Evolutionary conservation across 2,888 invertebrate genomes (phyloP).

Genomic region (Caenorhabditis sp.): DNA sequence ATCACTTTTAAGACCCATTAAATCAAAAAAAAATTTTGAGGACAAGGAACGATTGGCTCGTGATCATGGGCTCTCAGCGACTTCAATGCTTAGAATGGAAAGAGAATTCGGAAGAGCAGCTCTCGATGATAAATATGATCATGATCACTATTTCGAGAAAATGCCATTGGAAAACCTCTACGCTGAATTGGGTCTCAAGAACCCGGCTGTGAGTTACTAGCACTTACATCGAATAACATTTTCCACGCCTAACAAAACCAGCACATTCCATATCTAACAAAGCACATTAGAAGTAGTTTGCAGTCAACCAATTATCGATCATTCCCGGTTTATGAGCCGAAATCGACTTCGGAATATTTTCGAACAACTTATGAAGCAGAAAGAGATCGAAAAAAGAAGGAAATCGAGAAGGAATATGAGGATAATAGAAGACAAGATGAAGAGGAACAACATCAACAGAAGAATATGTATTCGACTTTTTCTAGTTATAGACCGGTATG

Average conservation of each 20-base stretch:
- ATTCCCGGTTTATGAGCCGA: conserved; percentile 68
- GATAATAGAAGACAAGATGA: conserved; percentile 22
- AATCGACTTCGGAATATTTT: conserved; percentile 66
- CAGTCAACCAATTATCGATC: conserved; percentile 45
- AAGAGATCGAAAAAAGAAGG: conserved; percentile 31
- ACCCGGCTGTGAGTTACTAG: conserved; percentile 17
- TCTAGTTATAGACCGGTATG: conserved; percentile 37
- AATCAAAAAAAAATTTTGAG: conserved; percentile 13
- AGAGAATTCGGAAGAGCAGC: conserved; percentile 60
- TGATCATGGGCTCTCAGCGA: conserved; percentile 57
- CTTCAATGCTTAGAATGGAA: conserved; percentile 64
- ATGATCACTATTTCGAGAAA: conserved; percentile 55
- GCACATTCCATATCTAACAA: too few relatives aligned
- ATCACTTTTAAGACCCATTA: background rate
- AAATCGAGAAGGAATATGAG: conserved; percentile 24
- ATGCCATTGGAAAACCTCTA: conserved; percentile 62
- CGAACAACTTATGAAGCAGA: conserved; percentile 46
- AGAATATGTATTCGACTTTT: conserved; percentile 30
- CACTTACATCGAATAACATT: background rate
- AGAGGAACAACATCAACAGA: conserved; percentile 20
- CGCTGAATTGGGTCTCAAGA: conserved; percentile 57
- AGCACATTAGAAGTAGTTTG: conserved; percentile 7
- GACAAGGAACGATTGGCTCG: conserved; percentile 43
- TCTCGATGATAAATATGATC: conserved; percentile 57
- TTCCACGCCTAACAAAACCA: background rate